A percentile compares a stretch with the other conserved stretches of the same genome.
Evolutionary conservation across 2,888 invertebrate genomes (phyloP).

Genomic region (Hydraecia micacea): DNA sequence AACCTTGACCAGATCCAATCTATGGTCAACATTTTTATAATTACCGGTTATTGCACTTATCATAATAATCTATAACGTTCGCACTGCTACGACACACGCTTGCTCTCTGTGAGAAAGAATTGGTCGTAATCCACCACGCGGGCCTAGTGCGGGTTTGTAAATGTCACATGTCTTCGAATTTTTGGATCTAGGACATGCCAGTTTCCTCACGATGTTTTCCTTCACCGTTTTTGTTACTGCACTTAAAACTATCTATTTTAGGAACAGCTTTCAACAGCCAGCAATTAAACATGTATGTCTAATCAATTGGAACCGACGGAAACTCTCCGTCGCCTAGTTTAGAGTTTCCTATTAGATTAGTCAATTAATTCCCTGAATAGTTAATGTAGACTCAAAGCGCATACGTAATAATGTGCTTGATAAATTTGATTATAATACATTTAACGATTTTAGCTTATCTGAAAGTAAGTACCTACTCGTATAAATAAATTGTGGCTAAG

Average conservation of each 20-base stretch:
- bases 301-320: constrained; percentile 64
- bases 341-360: constrained; percentile 54
- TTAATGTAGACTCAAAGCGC: constrained; percentile 42
- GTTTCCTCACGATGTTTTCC: not conserved
- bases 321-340: constrained; percentile 64
- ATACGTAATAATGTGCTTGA: constrained; percentile 23
- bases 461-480: not conserved
- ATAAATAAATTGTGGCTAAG: not conserved
- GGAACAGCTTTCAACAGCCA: constrained; percentile 4
- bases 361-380: constrained; percentile 45
- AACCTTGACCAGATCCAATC: not conserved
- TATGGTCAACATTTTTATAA: not conserved
- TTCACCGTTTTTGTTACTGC: not conserved
- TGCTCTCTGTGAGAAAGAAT: not conserved
- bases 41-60: not conserved
- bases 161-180: not conserved
- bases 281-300: constrained; percentile 32
- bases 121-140: not conserved
- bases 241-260: not conserved
- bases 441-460: constrained; percentile 4
- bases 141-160: not conserved
- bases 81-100: not conserved
- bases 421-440: constrained; percentile 5
- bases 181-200: not conserved
- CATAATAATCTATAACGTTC: not conserved